Base-by-base conservation (phyloP, 2,113 vertebrate genomes). In the Eurystomus gularis region DNA sequence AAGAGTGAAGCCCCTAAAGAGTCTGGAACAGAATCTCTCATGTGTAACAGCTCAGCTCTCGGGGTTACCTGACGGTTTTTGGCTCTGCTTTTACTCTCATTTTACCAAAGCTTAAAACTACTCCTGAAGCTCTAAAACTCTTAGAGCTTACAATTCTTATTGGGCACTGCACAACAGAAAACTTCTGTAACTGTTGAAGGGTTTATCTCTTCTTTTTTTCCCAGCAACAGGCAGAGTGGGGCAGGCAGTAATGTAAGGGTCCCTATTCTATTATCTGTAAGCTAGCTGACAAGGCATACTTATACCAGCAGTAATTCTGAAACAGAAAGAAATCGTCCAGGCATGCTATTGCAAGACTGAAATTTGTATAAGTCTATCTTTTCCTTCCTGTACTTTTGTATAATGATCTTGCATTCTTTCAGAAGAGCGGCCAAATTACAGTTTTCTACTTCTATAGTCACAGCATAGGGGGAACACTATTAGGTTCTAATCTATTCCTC, bases 231-330 rank as follows among this genome's bases (percentile, higher is more conserved):
- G 19, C n/a, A 55, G 65, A 85, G 21, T 58, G 10, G 14, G 23
- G 35, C 0, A 0, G 46, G 37, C 31, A 62, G 25, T 58, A 88
- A 14, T 23, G 20, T 65, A 54, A 29, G 57, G 87, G 61, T 83
- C 24, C 82, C 7, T 82, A 86, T 90, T 80, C 90, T 90, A 42
- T 86, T 92, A 90, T 69, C 66, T 70, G 25, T 93, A 90, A 83
- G 21, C 37, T 71, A 92, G 75, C 54, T 86, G 90, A 96, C 62
- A 1, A 28, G 54, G 78, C 62, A 94, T 82, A 92, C 7, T 81
- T 82, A 52, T 44, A 93, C n/a, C n/a, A 80, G 15, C 17, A 65
- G 62, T 95, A 93, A 82, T 80, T 60, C 79, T 95, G 90, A 88
- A 95, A 90, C 40, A 91, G 82, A 88, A 88, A 85, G 40, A n/a